Evolutionary conservation across 2,113 vertebrate genomes (phyloP), one percentile per base, ranked within the genome.

Genomic region (Ptychochromis oligacanthus): DNA sequence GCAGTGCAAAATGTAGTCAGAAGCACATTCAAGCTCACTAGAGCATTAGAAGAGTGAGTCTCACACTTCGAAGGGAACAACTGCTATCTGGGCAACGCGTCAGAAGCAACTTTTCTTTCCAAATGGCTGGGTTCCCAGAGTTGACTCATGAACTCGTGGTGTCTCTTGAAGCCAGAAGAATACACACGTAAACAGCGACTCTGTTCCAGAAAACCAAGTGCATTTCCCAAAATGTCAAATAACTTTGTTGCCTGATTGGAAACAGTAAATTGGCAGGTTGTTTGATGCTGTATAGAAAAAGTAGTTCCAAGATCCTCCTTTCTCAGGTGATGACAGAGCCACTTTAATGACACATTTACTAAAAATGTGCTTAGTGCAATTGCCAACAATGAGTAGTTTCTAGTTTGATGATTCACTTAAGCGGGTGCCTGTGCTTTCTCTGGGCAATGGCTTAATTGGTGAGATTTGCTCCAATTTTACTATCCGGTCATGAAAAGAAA

Each of bases 331-430:
- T 22, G 55, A 52, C 54, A 55, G 24, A 82, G 46, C 49, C 2
- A 5, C 38, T 80, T 88, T 36, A 64, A 52, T 82, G 40, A 43
- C 46, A 82, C 46, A 31, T 4, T 34, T 24, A 82, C 57, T 89
- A 64, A 58, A 65, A 83, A 78, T 28, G 1, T 22, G 55, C 38
- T 70, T 18, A 34, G 14, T 38, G 61, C 43, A 17, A 56, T 31
- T 6, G 14, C 55, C 24, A 28, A 8, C 17, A 59, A 2, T 24
- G 22, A 31, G 22, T n/a, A 24, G 14, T 18, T 58, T 79, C 24
- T 10, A 9, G 56, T 79, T 57, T 79, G 40, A 64, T 3, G 62
- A 81, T 40, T 9, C 13, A 38, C 36, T 57, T n/a, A 43, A 67
- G 52, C 22, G 14, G 57, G 4, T 28, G 46, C 28, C 36, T 72